phyloP scores from a whole-genome alignment of 1,140 invertebrate species.

The Orchesella cincta region DNA sequence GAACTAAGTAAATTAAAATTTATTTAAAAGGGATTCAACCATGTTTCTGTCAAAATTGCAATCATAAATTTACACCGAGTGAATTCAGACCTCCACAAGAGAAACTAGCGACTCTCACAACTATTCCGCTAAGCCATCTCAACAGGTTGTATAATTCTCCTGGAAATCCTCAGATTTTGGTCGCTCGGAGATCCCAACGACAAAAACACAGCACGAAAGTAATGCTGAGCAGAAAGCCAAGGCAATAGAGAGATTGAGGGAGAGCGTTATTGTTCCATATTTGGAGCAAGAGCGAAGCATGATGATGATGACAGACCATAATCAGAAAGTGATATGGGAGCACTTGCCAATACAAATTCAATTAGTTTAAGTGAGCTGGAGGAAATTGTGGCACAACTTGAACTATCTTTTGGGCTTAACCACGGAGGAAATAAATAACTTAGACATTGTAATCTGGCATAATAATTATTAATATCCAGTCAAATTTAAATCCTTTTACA shows the following conservation, averaged over 20 bases:
- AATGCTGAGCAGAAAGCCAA: not conserved
- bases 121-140: not conserved
- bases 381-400: not conserved
- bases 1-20: no score
- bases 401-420: no score
- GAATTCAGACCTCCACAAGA: not conserved
- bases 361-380: not conserved
- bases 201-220: not conserved
- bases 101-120: not conserved
- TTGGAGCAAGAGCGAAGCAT: not conserved
- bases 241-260: not conserved
- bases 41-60: no score
- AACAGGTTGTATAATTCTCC: not conserved
- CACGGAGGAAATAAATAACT: no score
- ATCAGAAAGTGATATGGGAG: not conserved
- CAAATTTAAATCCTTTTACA: no score
- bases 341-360: not conserved
- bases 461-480: no score
- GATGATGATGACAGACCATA: no score
- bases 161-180: not conserved
- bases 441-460: no score
- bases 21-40: no score
- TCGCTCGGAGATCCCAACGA: not conserved
- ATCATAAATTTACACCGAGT: no score
- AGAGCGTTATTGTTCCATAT: not conserved